phyloP scores from a whole-genome alignment of 2,113 vertebrate genomes.

The Chloroceryle aenea region DNA sequence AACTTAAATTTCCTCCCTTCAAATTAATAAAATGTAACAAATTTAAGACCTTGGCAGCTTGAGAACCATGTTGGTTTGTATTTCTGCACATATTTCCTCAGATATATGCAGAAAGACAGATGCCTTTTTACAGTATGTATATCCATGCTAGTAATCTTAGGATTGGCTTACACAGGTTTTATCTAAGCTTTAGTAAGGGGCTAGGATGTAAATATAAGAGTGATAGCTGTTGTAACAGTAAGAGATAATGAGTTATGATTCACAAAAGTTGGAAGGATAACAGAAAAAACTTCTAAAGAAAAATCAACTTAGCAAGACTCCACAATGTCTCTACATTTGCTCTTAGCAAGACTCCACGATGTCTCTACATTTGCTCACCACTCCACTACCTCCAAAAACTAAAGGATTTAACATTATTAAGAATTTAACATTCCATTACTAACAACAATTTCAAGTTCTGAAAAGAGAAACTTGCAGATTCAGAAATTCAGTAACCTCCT shows the following conservation, averaged over 20 bases:
- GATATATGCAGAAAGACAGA: not conserved
- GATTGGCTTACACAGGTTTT: not conserved
- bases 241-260: not conserved
- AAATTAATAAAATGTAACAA: not conserved
- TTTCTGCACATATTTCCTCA: not conserved
- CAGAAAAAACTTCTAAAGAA: not conserved
- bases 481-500: constrained; percentile 48
- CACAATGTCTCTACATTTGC: not conserved
- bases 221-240: not conserved
- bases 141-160: not conserved
- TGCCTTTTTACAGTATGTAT: not conserved
- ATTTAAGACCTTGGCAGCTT: not conserved
- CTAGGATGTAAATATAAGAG: not conserved
- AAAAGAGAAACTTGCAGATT: constrained; percentile 42
- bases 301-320: not conserved
- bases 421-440: not conserved
- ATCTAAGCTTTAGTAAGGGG: not conserved
- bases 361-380: not conserved
- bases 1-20: not conserved
- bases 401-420: not conserved
- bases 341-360: not conserved
- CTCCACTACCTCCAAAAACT: not conserved
- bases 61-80: not conserved
- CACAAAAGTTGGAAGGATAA: not conserved
- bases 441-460: constrained; percentile 3